phyloP scores from a whole-genome alignment of 2,113 vertebrate species.

The Psilopogon haemacephalus region DNA sequence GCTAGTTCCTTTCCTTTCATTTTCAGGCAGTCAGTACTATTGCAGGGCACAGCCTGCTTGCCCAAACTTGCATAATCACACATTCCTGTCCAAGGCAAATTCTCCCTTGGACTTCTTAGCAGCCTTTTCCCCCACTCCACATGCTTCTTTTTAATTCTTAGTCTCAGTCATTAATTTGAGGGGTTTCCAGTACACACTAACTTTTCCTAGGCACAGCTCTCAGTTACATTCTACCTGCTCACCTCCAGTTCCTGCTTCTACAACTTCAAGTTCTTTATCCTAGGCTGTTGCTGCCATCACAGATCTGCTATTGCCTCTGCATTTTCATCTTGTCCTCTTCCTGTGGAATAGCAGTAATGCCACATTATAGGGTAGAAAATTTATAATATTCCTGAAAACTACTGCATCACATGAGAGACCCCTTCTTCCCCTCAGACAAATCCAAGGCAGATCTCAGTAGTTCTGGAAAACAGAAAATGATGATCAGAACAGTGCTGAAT shows the following conservation, averaged over 20 bases:
- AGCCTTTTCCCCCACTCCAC: neutral
- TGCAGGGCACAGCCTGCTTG: neutral
- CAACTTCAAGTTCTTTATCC: neutral
- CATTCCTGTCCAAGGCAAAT: neutral
- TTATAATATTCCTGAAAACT: neutral
- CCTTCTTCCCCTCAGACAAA: neutral
- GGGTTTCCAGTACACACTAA: neutral
- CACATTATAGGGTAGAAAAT: neutral
- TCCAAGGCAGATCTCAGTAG: neutral
- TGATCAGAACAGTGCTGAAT: neutral
- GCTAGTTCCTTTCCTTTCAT: neutral
- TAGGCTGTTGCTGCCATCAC: neutral
- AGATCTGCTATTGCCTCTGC: neutral
- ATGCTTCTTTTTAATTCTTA: neutral
- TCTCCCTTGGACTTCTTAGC: neutral
- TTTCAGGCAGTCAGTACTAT: neutral
- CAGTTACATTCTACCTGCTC: neutral
- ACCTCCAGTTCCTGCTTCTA: neutral
- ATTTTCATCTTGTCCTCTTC: neutral
- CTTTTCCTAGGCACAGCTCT: neutral
- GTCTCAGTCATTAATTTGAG: neutral
- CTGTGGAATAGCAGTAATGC: neutral
- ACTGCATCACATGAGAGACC: neutral
- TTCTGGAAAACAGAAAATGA: neutral
- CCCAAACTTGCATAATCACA: neutral